Conservation (phyloP, 2,113 vertebrate genomes). For the Marcusenius ussheri region DNA sequence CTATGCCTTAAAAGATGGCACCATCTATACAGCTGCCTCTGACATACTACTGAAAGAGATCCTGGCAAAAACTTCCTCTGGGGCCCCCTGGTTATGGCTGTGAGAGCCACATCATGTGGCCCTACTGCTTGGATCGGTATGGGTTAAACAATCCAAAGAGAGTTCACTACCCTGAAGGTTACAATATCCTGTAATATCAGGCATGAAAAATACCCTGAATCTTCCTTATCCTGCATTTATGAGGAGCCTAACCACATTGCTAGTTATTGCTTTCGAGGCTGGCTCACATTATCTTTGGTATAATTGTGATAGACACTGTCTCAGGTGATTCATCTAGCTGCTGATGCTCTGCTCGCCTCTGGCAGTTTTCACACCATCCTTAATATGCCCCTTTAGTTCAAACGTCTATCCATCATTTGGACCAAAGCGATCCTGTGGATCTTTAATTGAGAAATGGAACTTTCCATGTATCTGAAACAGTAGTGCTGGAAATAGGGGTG, state of each 20-base stretch:
- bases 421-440: background rate
- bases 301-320: constrained; percentile 17
- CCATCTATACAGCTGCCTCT: background rate
- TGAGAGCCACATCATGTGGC: background rate
- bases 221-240: constrained; percentile 16
- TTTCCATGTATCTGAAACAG: background rate
- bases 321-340: constrained; percentile 1
- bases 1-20: background rate
- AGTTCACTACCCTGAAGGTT: constrained; percentile 4
- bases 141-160: background rate
- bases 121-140: background rate
- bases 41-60: background rate
- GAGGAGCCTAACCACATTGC: constrained; percentile 20
- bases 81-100: background rate
- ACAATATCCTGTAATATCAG: constrained; percentile 8
- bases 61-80: background rate
- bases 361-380: background rate
- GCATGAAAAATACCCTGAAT: constrained; percentile 20
- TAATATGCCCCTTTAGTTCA: background rate
- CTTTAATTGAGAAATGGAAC: background rate
- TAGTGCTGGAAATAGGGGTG: background rate
- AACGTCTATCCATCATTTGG: background rate
- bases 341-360: background rate
- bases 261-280: constrained; percentile 19
- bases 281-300: constrained; percentile 2